Evolutionary conservation across 2,888 invertebrate species (phyloP), one percentile per base, ranked within the genome.

Genomic region (Helobdella robusta): DNA sequence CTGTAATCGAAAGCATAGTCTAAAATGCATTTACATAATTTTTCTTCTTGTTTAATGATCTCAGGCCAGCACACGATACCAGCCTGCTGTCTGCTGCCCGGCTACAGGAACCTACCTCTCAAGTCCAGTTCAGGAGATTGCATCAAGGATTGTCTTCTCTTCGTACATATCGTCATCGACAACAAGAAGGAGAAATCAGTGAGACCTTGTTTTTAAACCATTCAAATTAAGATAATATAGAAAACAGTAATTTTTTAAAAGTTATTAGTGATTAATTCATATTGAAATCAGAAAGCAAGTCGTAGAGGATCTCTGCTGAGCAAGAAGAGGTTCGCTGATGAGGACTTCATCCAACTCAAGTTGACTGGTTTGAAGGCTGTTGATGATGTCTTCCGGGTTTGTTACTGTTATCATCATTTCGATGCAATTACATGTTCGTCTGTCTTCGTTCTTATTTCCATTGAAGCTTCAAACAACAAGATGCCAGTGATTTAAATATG

Each of bases 111-210:
- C 34, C 25, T 62, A 35, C 36, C 48, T 23, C 30, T 63, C n/a
- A 62, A 52, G n/a, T 20, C 44, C 32, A 18, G 18, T 71, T 79
- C 79, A 35, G 84, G 84, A 8, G 82, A 83, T 64, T 77, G 78
- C 8, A 75, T 84, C 70, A 78, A 81, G 64, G 81, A 82, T 73
- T 81, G 82, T 62, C 82, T 82, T 18, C 75, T 84, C 18, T 84
- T 84, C 74, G 82, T 84, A 25, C 84, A 84, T 74, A 76, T 84
- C 28, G 82, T 83, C 54, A 80, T 84, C 66, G 83, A 83, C 50
- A 83, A 83, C 73, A 80, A 81, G 71, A 74, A 81, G 68, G 83
- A 83, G n/a, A 20, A 23, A 4, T 25, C 44, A 82, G 82, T 67
- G 82, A 82, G 74, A 82, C 82, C 15, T 65, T 64, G 46, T 30